Evolutionary conservation across 2,888 invertebrate genomes (phyloP).

Genomic region (Cheilosia urbana): DNA sequence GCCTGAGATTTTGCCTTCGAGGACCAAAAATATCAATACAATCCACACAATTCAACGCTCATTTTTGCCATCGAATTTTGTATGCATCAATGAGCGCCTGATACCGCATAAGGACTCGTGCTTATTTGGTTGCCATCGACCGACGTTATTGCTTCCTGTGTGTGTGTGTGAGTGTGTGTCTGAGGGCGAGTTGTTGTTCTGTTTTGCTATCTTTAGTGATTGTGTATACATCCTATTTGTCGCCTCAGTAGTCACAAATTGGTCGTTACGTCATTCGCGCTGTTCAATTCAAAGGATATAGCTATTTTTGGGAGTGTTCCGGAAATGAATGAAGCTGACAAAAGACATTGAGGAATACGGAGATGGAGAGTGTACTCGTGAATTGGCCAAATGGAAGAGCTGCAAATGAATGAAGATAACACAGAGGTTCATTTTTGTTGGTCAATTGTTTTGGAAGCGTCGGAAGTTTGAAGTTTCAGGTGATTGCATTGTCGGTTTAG

Average conservation of each 20-base stretch:
- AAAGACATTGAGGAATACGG: neutral
- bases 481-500: too few species aligned
- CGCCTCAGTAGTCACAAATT: slow-evolving; percentile 62
- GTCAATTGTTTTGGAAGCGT: neutral
- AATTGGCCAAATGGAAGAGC: slow-evolving; percentile 2
- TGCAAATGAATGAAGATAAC: neutral
- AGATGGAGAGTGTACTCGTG: neutral
- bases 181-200: neutral
- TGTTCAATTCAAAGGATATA: slow-evolving; percentile 45
- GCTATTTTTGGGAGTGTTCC: neutral
- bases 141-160: slow-evolving; percentile 35
- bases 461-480: neutral
- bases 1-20: slow-evolving; percentile 49
- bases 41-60: slow-evolving; percentile 36
- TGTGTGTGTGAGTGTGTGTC: neutral
- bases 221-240: slow-evolving; percentile 65
- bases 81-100: slow-evolving; percentile 60
- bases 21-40: slow-evolving; percentile 16
- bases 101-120: slow-evolving; percentile 48
- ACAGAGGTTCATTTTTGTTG: neutral
- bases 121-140: slow-evolving; percentile 1
- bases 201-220: slow-evolving; percentile 20
- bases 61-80: slow-evolving; percentile 50
- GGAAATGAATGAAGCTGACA: neutral
- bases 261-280: slow-evolving; percentile 54